Percentiles rank a stretch among this genome's conserved stretches.
phyloP scores from a whole-genome alignment of 2,888 invertebrate species.

The Drosophila pseudotalamancana region DNA sequence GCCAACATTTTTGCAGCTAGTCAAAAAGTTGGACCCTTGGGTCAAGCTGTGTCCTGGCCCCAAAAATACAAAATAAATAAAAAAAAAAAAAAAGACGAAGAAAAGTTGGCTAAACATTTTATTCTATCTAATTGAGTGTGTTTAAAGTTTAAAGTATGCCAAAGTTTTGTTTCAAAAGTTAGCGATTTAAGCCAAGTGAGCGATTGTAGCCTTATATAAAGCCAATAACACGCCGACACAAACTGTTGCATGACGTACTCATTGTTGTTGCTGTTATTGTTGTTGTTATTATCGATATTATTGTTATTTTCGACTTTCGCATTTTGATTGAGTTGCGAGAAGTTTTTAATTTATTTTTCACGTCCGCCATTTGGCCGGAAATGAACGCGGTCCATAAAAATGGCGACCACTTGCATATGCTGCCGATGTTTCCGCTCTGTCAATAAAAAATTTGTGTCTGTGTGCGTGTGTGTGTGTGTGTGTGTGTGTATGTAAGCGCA shows the following conservation, averaged over 20 bases:
- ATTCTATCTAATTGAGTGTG: slow-evolving; percentile 80
- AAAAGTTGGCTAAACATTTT: slow-evolving; percentile 75
- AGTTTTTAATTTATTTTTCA: slow-evolving; percentile 68
- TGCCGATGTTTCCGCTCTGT: slow-evolving; percentile 40
- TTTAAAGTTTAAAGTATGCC: slow-evolving; percentile 77
- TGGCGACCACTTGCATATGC: slow-evolving; percentile 41
- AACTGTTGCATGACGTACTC: slow-evolving; percentile 53
- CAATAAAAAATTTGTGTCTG: slow-evolving; percentile 40
- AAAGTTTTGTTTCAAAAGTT: slow-evolving; percentile 67
- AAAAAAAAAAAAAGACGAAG: neutral
- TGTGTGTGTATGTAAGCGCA: slow-evolving; percentile 25
- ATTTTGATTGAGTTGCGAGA: slow-evolving; percentile 65
- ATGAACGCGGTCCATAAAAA: slow-evolving; percentile 52
- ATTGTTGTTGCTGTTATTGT: neutral
- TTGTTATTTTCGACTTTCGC: slow-evolving; percentile 54
- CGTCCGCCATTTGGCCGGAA: slow-evolving; percentile 40
- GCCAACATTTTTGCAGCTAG: slow-evolving; percentile 69
- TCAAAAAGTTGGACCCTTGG: slow-evolving; percentile 74
- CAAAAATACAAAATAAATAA: slow-evolving; percentile 13
- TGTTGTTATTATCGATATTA: slow-evolving; percentile 20
- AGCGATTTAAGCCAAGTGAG: slow-evolving; percentile 49
- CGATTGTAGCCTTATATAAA: slow-evolving; percentile 43
- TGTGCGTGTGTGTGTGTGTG: neutral
- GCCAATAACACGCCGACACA: slow-evolving; percentile 42
- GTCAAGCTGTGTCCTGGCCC: slow-evolving; percentile 69